Evolutionary conservation across 2,113 vertebrate species (phyloP).

Genomic region (Andinoacara biseriatus): DNA sequence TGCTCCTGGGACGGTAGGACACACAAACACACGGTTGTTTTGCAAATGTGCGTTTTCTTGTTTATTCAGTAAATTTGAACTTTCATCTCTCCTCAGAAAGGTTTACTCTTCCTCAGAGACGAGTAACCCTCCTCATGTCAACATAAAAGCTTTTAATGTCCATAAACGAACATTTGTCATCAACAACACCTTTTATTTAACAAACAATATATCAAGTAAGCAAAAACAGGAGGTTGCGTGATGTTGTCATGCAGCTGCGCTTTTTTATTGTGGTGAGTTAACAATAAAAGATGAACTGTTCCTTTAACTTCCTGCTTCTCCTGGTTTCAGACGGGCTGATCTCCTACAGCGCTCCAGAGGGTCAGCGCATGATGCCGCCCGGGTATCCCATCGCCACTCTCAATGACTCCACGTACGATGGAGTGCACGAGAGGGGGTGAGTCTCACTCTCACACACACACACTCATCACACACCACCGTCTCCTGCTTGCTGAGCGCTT

Average conservation of each 20-base stretch:
- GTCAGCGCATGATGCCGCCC: conserved; percentile 84
- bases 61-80: not conserved
- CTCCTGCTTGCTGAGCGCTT: conserved; percentile 7
- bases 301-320: not conserved
- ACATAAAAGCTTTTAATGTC: conserved; percentile 8
- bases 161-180: not conserved
- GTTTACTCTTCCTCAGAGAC: conserved; percentile 5
- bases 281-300: not conserved
- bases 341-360: conserved; percentile 88
- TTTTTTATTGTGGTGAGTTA: not conserved
- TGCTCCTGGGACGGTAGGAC: conserved; percentile 87
- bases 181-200: not conserved
- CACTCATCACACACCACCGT: fast-evolving
- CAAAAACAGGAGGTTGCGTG: not conserved
- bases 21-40: not conserved
- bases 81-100: not conserved
- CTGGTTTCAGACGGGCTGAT: conserved; percentile 85
- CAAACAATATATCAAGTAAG: not conserved
- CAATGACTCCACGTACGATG: conserved; percentile 92
- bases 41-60: not conserved
- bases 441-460: not conserved
- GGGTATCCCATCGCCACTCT: conserved; percentile 82
- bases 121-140: not conserved
- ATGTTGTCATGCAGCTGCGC: not conserved
- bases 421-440: conserved; percentile 83